phyloP scores from a whole-genome alignment of 2,113 vertebrate species.

The human (Homo sapiens) region GRCh38 chr21:20929501-20930000 shows the following conservation, averaged over 20 bases:
- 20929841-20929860: not conserved
- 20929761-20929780: not conserved
- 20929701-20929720: not conserved
- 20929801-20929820: not conserved
- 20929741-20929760: not conserved
- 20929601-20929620: not conserved
- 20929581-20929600: conserved; percentile 5
- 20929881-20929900: not conserved
- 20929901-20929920: not conserved
- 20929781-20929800: not conserved
- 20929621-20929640: not conserved
- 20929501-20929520: not conserved
- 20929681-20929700: conserved; percentile 10
- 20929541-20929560: not conserved
- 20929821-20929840: not conserved
- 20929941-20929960: not conserved
- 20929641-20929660: not conserved
- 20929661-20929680: not conserved
- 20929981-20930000: not conserved
- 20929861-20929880: conserved; percentile 4
- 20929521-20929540: not conserved
- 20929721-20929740: not conserved
- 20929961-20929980: not conserved
- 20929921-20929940: not conserved
- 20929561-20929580: not conserved